phyloP scores from a whole-genome alignment of 2,797 vertebrate genomes.

The Lepus oiostolus region DNA sequence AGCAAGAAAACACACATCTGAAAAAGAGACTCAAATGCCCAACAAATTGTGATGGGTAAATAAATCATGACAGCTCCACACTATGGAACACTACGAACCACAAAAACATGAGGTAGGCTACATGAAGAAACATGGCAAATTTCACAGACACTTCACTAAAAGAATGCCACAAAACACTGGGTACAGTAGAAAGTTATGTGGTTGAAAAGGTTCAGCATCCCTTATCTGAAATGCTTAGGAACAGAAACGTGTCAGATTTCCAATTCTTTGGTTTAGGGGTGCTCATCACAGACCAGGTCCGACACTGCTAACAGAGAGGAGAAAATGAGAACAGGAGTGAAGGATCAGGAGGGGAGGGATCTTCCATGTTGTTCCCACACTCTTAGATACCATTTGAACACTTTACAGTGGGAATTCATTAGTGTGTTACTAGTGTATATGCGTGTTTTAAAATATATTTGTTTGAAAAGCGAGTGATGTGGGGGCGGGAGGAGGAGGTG shows the following conservation, averaged over 20 bases:
- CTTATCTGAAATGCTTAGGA: background rate
- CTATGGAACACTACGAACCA: background rate
- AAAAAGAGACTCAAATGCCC: background rate
- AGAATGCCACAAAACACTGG: background rate
- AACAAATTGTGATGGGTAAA: background rate
- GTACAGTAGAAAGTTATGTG: background rate
- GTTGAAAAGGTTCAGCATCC: background rate
- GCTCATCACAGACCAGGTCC: background rate
- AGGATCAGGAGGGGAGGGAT: background rate
- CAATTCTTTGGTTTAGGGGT: background rate
- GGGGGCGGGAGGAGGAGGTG: too few relatives aligned
- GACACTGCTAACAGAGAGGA: background rate
- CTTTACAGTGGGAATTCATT: background rate
- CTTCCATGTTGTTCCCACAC: background rate
- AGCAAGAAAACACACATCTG: background rate
- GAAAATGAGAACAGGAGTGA: background rate
- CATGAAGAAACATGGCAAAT: conserved; percentile 8
- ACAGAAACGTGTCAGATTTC: background rate
- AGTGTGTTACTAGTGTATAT: background rate
- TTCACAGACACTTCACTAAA: conserved; percentile 3
- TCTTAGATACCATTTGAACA: background rate
- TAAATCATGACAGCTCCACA: background rate
- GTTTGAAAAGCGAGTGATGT: too few relatives aligned
- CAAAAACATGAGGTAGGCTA: conserved; percentile 22
- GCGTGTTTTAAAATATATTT: too few relatives aligned